Evolutionary conservation across 2,113 vertebrate species (phyloP).

Genomic region (Myxocyprinus asiaticus): DNA sequence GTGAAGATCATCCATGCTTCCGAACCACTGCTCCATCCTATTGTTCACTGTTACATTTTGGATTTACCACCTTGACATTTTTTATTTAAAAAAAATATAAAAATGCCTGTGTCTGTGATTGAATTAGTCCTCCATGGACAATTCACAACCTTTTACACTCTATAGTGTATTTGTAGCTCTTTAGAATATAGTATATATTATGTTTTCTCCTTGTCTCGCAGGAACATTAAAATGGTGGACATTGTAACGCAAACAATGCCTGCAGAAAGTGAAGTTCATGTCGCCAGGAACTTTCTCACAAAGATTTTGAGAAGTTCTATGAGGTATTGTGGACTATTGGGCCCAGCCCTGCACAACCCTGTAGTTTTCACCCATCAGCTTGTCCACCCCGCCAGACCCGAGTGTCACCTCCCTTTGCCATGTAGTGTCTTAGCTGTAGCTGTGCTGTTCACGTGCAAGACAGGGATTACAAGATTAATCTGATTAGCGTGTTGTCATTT

Average conservation of each 20-base stretch:
- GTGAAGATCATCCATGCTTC: no score
- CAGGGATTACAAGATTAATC: slow-evolving; percentile 18
- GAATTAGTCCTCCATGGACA: no score
- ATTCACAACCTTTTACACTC: no score
- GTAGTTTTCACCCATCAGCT: background rate
- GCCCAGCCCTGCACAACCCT: background rate
- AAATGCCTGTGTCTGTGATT: no score
- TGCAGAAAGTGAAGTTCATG: slow-evolving; percentile 77
- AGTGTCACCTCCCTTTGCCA: background rate
- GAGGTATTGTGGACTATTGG: slow-evolving; percentile 75
- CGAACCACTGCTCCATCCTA: no score
- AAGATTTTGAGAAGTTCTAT: slow-evolving; percentile 88
- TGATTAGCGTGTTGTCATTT: slow-evolving; percentile 16
- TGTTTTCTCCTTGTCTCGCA: slow-evolving; percentile 36
- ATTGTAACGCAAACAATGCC: slow-evolving; percentile 77
- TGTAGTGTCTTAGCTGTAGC: slow-evolving; percentile 24
- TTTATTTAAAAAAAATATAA: no score
- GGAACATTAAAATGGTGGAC: slow-evolving; percentile 80
- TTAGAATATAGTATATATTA: background rate
- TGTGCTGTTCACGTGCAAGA: slow-evolving; percentile 29
- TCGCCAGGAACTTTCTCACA: slow-evolving; percentile 82
- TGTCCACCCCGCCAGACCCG: background rate
- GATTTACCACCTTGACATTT: no score
- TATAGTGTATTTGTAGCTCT: no score
- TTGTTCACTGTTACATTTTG: no score